Evolutionary conservation across 1,140 invertebrate species (phyloP).

Genomic region (Caenorhabditis remanei): DNA sequence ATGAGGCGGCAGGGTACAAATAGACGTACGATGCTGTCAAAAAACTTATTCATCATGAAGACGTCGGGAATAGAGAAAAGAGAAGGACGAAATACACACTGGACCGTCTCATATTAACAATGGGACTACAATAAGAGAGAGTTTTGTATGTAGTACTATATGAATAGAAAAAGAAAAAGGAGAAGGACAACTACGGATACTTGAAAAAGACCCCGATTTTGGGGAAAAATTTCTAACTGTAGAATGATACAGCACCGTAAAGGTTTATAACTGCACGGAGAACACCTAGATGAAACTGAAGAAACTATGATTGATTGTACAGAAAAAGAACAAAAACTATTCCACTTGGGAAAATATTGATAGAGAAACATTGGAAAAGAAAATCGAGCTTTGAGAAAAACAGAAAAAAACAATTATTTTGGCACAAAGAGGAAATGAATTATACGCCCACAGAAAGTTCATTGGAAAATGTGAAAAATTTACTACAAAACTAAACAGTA

Average conservation of each 20-base stretch:
- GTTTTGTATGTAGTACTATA: constrained; percentile 7
- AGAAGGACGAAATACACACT: constrained; percentile 17
- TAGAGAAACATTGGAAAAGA: neutral
- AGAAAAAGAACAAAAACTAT: too few relatives aligned
- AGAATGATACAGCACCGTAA: neutral
- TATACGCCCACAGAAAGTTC: too few relatives aligned
- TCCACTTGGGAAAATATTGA: neutral
- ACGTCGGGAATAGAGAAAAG: constrained; percentile 17
- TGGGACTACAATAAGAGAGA: constrained; percentile 31
- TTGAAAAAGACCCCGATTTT: constrained; percentile 4
- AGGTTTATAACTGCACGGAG: neutral
- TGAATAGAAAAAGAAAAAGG: neutral
- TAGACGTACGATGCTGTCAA: neutral
- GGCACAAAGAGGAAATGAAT: neutral
- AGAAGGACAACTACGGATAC: neutral
- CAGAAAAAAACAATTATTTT: neutral
- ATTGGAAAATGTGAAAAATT: too few relatives aligned
- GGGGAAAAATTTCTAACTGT: neutral
- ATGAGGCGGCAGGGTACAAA: constrained; percentile 1
- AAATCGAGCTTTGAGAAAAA: neutral
- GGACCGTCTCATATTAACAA: constrained; percentile 28
- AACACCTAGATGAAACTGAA: too few relatives aligned
- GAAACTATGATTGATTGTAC: too few relatives aligned
- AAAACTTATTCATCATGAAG: constrained; percentile 35
- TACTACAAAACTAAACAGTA: too few relatives aligned